Percentiles rank a stretch among this genome's conserved stretches.
phyloP scores from a whole-genome alignment of 2,113 vertebrate genomes.

The Lophura nycthemera region DNA sequence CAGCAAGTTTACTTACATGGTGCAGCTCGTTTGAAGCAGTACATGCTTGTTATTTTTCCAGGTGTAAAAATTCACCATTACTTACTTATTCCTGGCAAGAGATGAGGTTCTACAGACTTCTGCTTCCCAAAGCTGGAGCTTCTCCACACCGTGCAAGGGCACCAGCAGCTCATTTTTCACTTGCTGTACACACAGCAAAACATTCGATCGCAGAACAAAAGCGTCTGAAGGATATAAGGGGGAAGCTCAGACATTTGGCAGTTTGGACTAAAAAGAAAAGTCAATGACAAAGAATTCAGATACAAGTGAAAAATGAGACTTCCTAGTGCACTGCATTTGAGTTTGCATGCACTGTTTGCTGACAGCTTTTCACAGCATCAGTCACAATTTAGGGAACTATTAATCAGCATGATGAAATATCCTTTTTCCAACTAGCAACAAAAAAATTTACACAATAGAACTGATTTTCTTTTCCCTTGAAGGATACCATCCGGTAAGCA shows the following conservation, averaged over 20 bases:
- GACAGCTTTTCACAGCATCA: neutral
- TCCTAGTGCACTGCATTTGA: neutral
- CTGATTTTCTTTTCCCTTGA: neutral
- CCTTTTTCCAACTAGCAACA: neutral
- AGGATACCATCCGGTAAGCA: neutral
- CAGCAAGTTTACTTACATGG: slow-evolving; percentile 1
- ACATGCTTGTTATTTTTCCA: neutral
- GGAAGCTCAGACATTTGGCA: neutral
- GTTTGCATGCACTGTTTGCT: neutral
- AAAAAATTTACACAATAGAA: neutral
- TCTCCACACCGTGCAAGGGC: neutral
- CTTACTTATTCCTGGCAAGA: slow-evolving; percentile 27
- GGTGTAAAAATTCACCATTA: slow-evolving; percentile 40
- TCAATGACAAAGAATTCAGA: neutral
- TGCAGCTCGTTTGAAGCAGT: slow-evolving; percentile 28
- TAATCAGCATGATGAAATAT: neutral
- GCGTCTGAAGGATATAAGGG: neutral
- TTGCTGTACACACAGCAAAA: neutral
- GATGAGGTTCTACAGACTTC: neutral
- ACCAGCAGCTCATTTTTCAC: neutral
- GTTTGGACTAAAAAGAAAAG: slow-evolving; percentile 19
- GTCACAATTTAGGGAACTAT: slow-evolving; percentile 22
- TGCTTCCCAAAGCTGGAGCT: neutral
- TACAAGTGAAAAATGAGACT: neutral
- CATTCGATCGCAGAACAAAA: slow-evolving; percentile 12